Evolutionary conservation across 92 coral and sea anemone genomes (phyloP).

Genomic region (Zoanthus sansibaricus): DNA sequence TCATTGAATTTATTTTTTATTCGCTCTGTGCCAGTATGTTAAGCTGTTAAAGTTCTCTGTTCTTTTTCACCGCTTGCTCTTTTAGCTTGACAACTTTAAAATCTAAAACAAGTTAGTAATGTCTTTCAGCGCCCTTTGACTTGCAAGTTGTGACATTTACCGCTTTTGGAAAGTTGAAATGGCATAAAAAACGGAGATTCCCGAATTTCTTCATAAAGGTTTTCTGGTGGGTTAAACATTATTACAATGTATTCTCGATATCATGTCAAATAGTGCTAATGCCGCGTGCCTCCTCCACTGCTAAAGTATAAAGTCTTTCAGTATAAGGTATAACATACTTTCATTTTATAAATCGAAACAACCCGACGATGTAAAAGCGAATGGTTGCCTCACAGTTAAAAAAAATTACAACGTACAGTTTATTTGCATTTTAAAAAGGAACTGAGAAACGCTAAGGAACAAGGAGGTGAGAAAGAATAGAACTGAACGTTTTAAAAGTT

Average conservation of each 20-base stretch:
- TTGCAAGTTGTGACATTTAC: background rate
- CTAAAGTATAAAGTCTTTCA: no score
- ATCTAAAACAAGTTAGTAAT: background rate
- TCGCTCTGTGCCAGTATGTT: background rate
- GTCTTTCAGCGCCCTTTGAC: background rate
- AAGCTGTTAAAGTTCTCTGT: background rate
- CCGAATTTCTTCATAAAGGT: background rate
- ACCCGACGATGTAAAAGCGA: background rate
- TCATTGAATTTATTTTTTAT: background rate
- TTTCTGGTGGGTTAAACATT: conserved; percentile 4
- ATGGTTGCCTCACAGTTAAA: no score
- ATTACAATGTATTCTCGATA: background rate
- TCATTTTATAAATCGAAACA: background rate
- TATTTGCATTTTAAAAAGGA: no score
- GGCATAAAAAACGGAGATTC: conserved; percentile 2
- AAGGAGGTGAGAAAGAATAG: no score
- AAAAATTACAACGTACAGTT: no score
- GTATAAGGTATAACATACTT: no score
- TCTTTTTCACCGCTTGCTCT: background rate
- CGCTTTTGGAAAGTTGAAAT: background rate
- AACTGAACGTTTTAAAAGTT: no score
- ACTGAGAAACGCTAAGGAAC: no score
- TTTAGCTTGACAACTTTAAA: background rate
- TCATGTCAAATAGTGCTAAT: background rate
- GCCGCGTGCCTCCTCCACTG: background rate